Percentiles rank a stretch among this genome's conserved stretches.
Evolutionary conservation across 2,888 invertebrate genomes (phyloP).

Genomic region (Calephelis perditalis): DNA sequence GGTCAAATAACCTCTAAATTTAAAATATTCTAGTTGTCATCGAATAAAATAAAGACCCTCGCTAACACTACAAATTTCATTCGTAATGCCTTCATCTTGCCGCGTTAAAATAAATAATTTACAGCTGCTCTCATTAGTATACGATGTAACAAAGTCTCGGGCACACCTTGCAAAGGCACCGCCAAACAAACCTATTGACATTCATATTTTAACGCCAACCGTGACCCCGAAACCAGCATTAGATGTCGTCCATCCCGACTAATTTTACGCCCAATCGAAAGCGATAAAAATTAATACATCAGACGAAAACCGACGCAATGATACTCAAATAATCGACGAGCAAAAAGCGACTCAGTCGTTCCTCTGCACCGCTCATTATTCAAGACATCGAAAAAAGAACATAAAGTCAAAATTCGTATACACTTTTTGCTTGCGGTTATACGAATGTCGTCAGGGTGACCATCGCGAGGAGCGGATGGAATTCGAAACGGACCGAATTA

Average conservation of each 20-base stretch:
- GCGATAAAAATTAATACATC: conserved; percentile 72
- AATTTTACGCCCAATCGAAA: conserved; percentile 73
- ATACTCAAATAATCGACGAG: conserved; percentile 36
- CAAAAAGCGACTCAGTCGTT: conserved; percentile 52
- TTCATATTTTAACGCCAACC: conserved; percentile 67
- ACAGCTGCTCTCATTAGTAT: conserved; percentile 62
- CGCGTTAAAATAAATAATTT: conserved; percentile 64
- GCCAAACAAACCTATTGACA: conserved; percentile 60
- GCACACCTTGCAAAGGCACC: conserved; percentile 47
- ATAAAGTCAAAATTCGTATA: conserved; percentile 55
- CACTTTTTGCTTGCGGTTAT: conserved; percentile 60
- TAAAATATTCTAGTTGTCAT: conserved; percentile 31
- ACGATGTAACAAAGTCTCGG: conserved; percentile 52
- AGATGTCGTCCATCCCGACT: conserved; percentile 52
- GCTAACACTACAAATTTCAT: conserved; percentile 56
- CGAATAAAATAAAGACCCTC: conserved; percentile 47
- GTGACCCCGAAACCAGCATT: conserved; percentile 56
- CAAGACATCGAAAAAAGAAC: conserved; percentile 50
- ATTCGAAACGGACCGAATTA: conserved; percentile 54
- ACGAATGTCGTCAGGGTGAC: conserved; percentile 69
- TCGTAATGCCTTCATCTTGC: conserved; percentile 64
- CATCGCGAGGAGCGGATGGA: conserved; percentile 49
- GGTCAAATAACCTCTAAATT: conserved; percentile 17
- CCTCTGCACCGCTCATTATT: conserved; percentile 39
- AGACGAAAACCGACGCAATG: conserved; percentile 37